Evolutionary conservation across 2,797 vertebrate species (phyloP), one percentile per base, ranked within the genome.

Genomic region (Merluccius polli): DNA sequence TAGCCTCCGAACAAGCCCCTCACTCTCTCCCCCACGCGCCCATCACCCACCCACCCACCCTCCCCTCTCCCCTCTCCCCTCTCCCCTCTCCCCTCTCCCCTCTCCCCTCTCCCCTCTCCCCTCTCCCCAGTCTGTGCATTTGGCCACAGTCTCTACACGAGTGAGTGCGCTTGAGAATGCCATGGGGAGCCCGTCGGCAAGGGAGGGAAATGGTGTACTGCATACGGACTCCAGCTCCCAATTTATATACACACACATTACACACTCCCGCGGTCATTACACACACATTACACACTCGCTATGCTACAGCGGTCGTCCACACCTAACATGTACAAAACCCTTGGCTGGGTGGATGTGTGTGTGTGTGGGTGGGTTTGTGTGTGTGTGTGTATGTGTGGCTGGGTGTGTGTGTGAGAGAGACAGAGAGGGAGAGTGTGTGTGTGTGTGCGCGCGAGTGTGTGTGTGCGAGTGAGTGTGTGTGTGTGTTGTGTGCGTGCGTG

Each of bases 301-400:
- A 35, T 33, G 79, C 11, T n/a, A n/a, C n/a, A n/a, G n/a, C 2
- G 78, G 70, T 83, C 89, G 88, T 89, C 88, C 82, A 69, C 84
- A 87, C 80, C 86, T 87, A 88, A 90, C 84, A 90, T 86, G 84
- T 88, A 79, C 81, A n/a, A 21, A 63, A 63, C 59, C 59, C 24
- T 63, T 63, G 59, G 59, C 18, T n/a, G 59, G 59, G 9, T 63
- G 18, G 59, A 21, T n/a, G 59, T 21, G 1, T n/a, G 59, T 3
- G 59, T n/a, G 59, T n/a, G 59, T n/a, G n/a, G 52, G 13, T 48
- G 44, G 2, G 44, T 48, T 1, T 6, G 44, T 48, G 44, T 18
- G 44, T 48, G 44, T 18, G 44, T 48, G 44, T 18, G 44, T 48
- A 15, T 18, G 44, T 48, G 44, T 18, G n/a, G n/a, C n/a, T n/a